Conservation (phyloP, 2,888 invertebrate species). For the Callosobruchus maculatus region DNA sequence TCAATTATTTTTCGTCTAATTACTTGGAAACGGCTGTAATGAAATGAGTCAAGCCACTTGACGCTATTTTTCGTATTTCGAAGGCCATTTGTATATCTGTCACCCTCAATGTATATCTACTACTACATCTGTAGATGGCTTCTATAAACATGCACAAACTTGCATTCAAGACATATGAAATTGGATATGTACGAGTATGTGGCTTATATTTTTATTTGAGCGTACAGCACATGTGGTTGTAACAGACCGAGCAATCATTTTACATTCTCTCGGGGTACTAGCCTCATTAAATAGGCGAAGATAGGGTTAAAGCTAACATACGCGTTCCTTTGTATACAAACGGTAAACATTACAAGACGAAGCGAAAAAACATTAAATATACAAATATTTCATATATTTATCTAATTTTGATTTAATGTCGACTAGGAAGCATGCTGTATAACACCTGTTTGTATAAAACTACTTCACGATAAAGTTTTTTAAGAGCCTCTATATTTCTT, state of each 20-base stretch:
- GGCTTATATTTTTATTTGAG: background rate
- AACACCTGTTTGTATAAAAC: background rate
- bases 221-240: background rate
- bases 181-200: background rate
- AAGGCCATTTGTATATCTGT: background rate
- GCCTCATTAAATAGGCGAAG: background rate
- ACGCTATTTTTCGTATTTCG: background rate
- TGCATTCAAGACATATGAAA: background rate
- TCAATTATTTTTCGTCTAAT: too few relatives aligned
- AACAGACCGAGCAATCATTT: background rate
- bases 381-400: background rate
- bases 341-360: background rate
- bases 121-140: background rate
- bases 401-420: background rate
- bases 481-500: background rate
- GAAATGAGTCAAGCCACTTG: too few relatives aligned
- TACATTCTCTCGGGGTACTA: background rate
- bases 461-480: background rate
- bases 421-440: background rate
- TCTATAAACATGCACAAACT: background rate
- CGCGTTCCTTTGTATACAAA: background rate
- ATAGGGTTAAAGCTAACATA: background rate
- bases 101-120: background rate
- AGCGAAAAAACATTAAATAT: background rate
- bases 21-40: too few relatives aligned